These are phyloP conservation scores for Oscheius sp. DNA, from an alignment of 2,888 invertebrate genomes.

Conservation along the genomic window DNA sequence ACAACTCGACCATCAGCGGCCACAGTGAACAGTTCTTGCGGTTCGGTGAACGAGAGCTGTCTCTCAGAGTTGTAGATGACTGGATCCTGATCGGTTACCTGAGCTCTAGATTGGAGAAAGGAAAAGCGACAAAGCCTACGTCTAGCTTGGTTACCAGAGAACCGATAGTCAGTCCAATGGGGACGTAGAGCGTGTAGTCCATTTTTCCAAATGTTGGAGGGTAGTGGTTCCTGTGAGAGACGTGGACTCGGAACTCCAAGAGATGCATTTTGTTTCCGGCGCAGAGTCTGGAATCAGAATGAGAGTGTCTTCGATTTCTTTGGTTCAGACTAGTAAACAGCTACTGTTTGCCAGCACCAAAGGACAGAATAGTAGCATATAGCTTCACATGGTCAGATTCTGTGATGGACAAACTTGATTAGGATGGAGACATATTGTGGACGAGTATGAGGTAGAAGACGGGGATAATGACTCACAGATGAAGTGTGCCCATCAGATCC, in stretches of 20 bases:
- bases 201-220: constrained; percentile 60
- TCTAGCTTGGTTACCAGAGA: constrained; percentile 42
- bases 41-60: constrained; percentile 54
- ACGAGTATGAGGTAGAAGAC: not conserved
- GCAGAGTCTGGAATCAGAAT: constrained; percentile 45
- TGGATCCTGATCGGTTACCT: constrained; percentile 64
- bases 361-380: not conserved
- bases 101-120: not conserved
- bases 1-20: constrained; percentile 49
- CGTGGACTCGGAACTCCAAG: constrained; percentile 67
- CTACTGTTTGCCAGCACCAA: no score
- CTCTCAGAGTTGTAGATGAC: constrained; percentile 72
- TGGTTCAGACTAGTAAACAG: not conserved
- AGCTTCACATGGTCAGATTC: not conserved
- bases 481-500: constrained; percentile 51
- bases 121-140: constrained; percentile 26
- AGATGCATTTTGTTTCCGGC: constrained; percentile 63
- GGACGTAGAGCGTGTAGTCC: constrained; percentile 61
- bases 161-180: constrained; percentile 42
- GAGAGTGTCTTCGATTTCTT: not conserved
- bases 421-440: not conserved
- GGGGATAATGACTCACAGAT: constrained; percentile 45
- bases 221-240: constrained; percentile 69
- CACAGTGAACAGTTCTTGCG: constrained; percentile 50
- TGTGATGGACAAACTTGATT: no score